Base-by-base conservation (phyloP, 2,888 invertebrate species). In the Chaetogeoica ovagalla region DNA sequence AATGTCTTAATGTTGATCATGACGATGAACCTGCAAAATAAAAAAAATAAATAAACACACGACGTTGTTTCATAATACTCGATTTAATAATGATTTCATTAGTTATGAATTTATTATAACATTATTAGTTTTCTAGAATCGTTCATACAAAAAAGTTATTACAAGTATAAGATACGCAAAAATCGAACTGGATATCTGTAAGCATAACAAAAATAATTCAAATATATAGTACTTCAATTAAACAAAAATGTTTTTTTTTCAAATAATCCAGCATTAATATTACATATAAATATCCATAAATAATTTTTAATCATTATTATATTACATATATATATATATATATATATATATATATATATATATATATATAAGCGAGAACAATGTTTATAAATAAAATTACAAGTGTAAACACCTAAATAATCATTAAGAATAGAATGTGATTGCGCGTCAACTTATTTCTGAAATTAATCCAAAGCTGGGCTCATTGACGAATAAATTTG, bases 181-280 rank as follows among this genome's bases (percentile, higher is more conserved):
- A 55, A 79, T 55, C 8, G 70, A 70, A 79, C 79, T 43, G 19
- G 8, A 60, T 39, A 79, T 55, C 79, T 79, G 48, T 37, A 77
- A 70, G 2, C 39, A 55, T 5, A 75, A 43, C 7, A 55, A 52
- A 23, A 43, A 21, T 66, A 19, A 57, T 57, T 57, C 8, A 57
- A 57, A 43, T 43, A 7, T n/a, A 39, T 30, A 30, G 7, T 66
- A 4, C 43, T n/a, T 43, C 15, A 21, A 43, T 66, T 43, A 66
- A 66, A 43, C 21, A 21, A 11, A 21, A 21, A 48, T 48, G 15
- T 17, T 21, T 48, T 23, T n/a, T n/a, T 21, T 19, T 7, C 13
- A 43, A 66, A n/a, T n/a, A 6, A n/a, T 21, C 11, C 21, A 4
- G 6, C 21, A 21, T 59, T 21, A 21, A 59, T 21, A 55, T 55